A percentile compares a stretch with the other conserved stretches of the same genome.
Conservation (phyloP, 1,140 invertebrate genomes). For the Yoshiicerus persimilis region DNA sequence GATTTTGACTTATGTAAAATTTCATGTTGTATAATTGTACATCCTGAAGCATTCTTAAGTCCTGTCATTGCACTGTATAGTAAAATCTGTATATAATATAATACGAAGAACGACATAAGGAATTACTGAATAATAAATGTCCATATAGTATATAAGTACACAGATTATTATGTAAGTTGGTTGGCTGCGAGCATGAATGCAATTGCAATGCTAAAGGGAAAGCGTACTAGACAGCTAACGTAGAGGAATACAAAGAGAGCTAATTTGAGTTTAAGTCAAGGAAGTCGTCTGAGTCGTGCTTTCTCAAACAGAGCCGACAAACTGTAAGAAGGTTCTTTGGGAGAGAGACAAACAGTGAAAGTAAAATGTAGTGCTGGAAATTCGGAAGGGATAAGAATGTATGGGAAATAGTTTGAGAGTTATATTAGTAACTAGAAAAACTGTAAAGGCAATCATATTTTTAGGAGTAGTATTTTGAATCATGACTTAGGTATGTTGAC, state of each 20-base stretch:
- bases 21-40: too few species aligned
- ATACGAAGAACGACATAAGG: too few species aligned
- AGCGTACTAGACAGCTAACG: background rate
- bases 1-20: too few species aligned
- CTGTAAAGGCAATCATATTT: background rate
- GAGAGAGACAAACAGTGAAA: background rate
- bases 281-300: background rate
- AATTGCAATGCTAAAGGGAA: background rate
- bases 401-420: too few species aligned
- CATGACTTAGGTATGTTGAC: background rate
- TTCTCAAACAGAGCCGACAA: background rate
- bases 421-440: background rate
- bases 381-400: too few species aligned
- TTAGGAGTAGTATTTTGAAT: background rate
- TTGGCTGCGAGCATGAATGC: background rate
- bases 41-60: too few species aligned
- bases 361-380: background rate
- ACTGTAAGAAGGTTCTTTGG: background rate
- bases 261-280: constrained; percentile 2
- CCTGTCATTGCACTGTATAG: too few species aligned
- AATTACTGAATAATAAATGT: background rate
- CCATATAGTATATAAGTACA: background rate
- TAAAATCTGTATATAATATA: too few species aligned
- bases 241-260: background rate
- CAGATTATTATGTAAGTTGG: background rate